Base-by-base conservation (phyloP, 2,797 vertebrate genomes). In the Sebastes kiyomatsui region DNA sequence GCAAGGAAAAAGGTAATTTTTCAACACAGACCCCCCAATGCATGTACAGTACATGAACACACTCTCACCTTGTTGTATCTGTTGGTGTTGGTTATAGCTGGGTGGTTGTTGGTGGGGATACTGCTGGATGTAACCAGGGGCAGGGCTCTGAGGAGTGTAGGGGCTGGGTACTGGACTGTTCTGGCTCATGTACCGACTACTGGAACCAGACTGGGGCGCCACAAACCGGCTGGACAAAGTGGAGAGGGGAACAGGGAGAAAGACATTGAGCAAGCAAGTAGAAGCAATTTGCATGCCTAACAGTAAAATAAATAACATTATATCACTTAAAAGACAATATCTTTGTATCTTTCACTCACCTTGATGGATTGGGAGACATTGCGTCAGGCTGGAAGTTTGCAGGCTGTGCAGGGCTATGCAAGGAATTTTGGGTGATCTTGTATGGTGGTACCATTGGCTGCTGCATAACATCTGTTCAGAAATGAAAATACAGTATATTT, bases 91-190 rank as follows among this genome's bases (percentile, higher is more conserved):
- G 90, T 97, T 97, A 30, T 98, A 99, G 93, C 96, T 97, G 89
- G 97, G 97, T 81, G 97, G 97, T 79, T 94, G 94, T 88, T 94
- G 94, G 88, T 99, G 98, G 83, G 97, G 95, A 93, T 97, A 99
- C 95, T 96, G 97, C 95, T 98, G 97, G 94, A 98, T 97, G 95
- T 97, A 99, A 91, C 97, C 97, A 66, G 97, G 68, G 61, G 94
- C 97, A 88, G 98, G 98, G 27, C 98, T 99, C 95, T 98, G 98
- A 81, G 98, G 98, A 94, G 97, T 97, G 93, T 99, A 99, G 33
- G 98, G 98, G 93, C 98, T 99, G 91, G 98, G 97, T 91, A 98
- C 98, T 83, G 98, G 98, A 94, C 98, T 99, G 90, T 96, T 97
- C 94, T 98, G 97, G 92, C 97, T 96, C 93, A 98, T 95, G 92